A percentile compares a stretch with the other conserved stretches of the same genome.
Conservation (phyloP, 2,888 invertebrate genomes). For the Craniophora ligustri region DNA sequence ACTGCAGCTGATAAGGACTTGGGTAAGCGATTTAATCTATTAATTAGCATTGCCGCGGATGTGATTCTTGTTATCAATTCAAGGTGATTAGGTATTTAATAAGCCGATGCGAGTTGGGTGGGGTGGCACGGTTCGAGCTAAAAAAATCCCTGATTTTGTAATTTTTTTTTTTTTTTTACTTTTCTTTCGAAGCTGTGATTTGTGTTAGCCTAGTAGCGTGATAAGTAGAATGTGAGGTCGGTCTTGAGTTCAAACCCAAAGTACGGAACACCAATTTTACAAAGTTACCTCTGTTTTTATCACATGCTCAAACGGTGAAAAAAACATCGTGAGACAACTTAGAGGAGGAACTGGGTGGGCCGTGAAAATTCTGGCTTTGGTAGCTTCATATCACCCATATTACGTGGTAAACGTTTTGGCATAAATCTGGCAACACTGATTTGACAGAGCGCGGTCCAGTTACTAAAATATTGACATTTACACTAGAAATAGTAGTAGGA, state of each 20-base stretch:
- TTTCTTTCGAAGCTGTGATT: no score
- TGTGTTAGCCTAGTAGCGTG: no score
- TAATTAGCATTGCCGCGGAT: background rate
- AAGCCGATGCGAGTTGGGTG: background rate
- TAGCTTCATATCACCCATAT: no score
- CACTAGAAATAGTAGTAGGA: no score
- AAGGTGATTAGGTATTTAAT: no score
- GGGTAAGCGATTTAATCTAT: constrained; percentile 86
- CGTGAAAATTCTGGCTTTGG: no score
- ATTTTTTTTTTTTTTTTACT: background rate
- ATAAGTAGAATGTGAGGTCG: no score
- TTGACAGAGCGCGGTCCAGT: background rate
- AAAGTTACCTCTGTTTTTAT: background rate
- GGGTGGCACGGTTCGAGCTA: constrained; percentile 11
- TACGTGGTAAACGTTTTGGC: no score
- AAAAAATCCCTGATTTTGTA: constrained; percentile 6
- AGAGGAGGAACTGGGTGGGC: no score
- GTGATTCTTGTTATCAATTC: constrained; percentile 32
- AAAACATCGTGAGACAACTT: no score
- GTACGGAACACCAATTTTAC: no score
- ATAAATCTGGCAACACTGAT: background rate
- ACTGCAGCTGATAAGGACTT: constrained; percentile 90
- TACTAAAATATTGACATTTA: background rate
- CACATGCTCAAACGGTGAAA: background rate
- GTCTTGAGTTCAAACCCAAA: no score